phyloP scores from a whole-genome alignment of 2,888 invertebrate genomes.

The Pandemis corylana region DNA sequence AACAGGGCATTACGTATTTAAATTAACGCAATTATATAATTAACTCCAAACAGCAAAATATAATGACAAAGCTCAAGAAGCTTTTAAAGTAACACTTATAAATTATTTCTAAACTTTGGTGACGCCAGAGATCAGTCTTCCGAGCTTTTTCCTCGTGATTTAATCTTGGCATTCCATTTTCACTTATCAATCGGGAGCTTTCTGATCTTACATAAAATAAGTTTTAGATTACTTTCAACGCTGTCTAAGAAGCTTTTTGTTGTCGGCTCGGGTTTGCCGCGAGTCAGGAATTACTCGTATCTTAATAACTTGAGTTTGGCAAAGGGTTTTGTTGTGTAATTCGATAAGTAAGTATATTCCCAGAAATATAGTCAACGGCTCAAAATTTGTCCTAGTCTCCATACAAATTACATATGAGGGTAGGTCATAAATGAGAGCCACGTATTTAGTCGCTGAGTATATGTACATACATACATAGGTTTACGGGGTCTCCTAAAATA shows the following conservation, averaged over 20 bases:
- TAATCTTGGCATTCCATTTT: slow-evolving; percentile 29
- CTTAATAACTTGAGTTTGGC: not conserved
- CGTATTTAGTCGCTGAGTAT: too few relatives aligned
- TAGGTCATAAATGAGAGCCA: too few relatives aligned
- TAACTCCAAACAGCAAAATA: not conserved
- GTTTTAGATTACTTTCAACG: slow-evolving; percentile 24
- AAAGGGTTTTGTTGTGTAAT: not conserved
- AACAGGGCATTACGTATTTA: too few relatives aligned
- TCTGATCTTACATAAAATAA: slow-evolving; percentile 26
- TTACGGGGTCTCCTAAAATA: too few relatives aligned
- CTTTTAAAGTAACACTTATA: slow-evolving; percentile 24
- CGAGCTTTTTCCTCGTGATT: slow-evolving; percentile 27
- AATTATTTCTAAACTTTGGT: slow-evolving; percentile 27
- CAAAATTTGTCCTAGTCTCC: too few relatives aligned
- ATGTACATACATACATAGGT: too few relatives aligned
- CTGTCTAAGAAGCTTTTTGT: slow-evolving; percentile 3
- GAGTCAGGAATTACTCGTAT: not conserved
- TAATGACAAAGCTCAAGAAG: not conserved
- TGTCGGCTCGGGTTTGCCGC: not conserved
- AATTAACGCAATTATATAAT: too few relatives aligned
- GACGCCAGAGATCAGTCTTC: slow-evolving; percentile 11
- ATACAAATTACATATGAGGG: too few relatives aligned
- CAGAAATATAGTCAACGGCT: too few relatives aligned
- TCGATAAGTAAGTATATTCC: not conserved
- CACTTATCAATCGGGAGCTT: slow-evolving; percentile 31